phyloP scores from a whole-genome alignment of 1,140 invertebrate genomes.

The Tetramorium alpestre region DNA sequence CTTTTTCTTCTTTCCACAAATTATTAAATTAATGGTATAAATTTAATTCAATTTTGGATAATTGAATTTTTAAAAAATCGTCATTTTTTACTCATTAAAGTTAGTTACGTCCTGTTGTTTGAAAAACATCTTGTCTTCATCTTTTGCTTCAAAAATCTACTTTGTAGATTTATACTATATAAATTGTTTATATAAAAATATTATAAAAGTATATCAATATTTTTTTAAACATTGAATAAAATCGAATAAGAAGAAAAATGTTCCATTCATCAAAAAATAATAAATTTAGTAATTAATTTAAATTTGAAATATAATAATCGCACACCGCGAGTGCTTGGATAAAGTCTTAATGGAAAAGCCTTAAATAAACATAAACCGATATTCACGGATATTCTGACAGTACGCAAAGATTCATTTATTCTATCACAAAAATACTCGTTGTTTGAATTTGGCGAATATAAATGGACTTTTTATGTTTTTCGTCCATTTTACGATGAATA shows the following conservation, averaged over 20 bases:
- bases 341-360: neutral
- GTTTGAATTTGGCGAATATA: conserved; percentile 11
- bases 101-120: neutral
- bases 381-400: neutral
- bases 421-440: neutral
- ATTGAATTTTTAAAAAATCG: neutral
- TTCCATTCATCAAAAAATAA: neutral
- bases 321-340: neutral
- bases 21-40: conserved; percentile 8
- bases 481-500: neutral
- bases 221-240: conserved; percentile 1
- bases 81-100: neutral
- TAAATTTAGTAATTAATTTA: neutral
- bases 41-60: neutral
- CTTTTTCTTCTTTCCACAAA: neutral
- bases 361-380: neutral
- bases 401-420: neutral
- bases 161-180: neutral
- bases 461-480: conserved; percentile 20
- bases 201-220: neutral
- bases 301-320: neutral
- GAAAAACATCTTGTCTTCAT: neutral
- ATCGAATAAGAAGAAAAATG: neutral
- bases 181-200: neutral
- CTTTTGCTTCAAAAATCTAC: neutral